These are phyloP conservation scores for Tokudaia tokunoshimensis DNA, from an alignment of 2,797 vertebrate genomes.

Conservation along the genomic window DNA sequence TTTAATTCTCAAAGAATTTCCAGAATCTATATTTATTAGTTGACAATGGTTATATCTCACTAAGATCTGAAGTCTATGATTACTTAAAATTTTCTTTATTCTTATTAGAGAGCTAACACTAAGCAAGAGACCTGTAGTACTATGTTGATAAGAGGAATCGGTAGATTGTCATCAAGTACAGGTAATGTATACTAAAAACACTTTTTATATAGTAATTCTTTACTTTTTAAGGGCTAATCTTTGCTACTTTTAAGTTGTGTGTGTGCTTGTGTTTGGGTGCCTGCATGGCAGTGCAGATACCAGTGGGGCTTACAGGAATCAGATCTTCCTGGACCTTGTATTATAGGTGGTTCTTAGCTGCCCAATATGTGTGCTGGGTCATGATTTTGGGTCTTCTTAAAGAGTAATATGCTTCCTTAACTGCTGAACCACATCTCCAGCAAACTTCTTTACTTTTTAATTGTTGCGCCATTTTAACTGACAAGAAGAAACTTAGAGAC, in stretches of 20 bases:
- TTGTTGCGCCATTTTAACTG: constrained; percentile 36
- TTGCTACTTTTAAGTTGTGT: neutral
- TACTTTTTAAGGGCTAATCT: neutral
- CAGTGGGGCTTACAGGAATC: neutral
- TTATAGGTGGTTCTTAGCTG: no score
- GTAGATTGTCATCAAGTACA: neutral
- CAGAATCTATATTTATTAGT: neutral
- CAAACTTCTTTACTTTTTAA: neutral
- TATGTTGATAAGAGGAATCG: neutral
- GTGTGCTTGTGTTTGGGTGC: neutral
- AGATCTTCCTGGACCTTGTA: neutral
- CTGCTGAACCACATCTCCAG: neutral
- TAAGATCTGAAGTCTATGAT: neutral
- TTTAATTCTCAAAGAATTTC: neutral
- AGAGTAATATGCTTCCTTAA: neutral
- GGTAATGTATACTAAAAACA: neutral
- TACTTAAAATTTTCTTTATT: no score
- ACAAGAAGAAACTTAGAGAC: constrained; percentile 27
- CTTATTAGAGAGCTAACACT: neutral
- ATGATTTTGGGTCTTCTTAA: neutral
- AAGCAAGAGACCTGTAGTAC: no score
- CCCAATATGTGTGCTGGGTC: neutral
- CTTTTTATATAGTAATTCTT: neutral
- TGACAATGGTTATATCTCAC: neutral
- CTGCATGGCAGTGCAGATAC: no score